phyloP scores from a whole-genome alignment of 1,140 invertebrate species.

The Aphaenogaster floridana region DNA sequence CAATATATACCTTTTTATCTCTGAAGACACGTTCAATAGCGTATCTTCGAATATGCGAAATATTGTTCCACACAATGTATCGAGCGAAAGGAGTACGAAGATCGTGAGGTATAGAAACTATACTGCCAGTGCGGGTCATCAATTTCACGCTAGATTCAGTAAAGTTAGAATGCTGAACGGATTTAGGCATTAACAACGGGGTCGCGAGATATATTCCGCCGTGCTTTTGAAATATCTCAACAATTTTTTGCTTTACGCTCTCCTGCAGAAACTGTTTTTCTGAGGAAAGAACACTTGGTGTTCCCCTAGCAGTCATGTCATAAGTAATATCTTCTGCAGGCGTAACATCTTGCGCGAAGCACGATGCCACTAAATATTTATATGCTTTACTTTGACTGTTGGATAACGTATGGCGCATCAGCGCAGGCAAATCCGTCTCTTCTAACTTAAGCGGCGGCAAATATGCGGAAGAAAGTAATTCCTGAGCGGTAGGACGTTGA shows the following conservation, averaged over 20 bases:
- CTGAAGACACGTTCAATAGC: constrained; percentile 95
- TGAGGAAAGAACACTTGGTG: constrained; percentile 70
- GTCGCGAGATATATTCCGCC: constrained; percentile 92
- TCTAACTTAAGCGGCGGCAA: constrained; percentile 93
- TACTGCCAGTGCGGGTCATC: constrained; percentile 94
- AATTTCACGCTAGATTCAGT: constrained; percentile 90
- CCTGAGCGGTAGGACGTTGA: constrained; percentile 93
- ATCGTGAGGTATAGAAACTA: constrained; percentile 94
- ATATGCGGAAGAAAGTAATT: constrained; percentile 93
- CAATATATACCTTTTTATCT: constrained; percentile 90
- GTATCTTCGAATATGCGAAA: constrained; percentile 94
- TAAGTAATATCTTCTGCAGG: constrained; percentile 92
- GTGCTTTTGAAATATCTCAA: constrained; percentile 92
- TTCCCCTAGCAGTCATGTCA: constrained; percentile 88
- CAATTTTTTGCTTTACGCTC: constrained; percentile 85
- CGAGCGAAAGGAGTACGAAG: constrained; percentile 93
- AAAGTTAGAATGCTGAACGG: constrained; percentile 87
- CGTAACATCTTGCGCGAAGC: constrained; percentile 90
- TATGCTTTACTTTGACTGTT: constrained; percentile 94
- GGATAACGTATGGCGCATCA: constrained; percentile 91
- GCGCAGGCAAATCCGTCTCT: constrained; percentile 92
- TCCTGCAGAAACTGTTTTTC: constrained; percentile 78
- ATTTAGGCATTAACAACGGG: constrained; percentile 92
- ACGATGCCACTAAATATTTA: constrained; percentile 91
- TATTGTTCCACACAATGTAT: constrained; percentile 93